Percentiles rank a stretch among this genome's conserved stretches.
These are phyloP conservation scores for Tenthredo amoena DNA, from an alignment of 2,888 invertebrate species.

Conservation along the genomic window DNA sequence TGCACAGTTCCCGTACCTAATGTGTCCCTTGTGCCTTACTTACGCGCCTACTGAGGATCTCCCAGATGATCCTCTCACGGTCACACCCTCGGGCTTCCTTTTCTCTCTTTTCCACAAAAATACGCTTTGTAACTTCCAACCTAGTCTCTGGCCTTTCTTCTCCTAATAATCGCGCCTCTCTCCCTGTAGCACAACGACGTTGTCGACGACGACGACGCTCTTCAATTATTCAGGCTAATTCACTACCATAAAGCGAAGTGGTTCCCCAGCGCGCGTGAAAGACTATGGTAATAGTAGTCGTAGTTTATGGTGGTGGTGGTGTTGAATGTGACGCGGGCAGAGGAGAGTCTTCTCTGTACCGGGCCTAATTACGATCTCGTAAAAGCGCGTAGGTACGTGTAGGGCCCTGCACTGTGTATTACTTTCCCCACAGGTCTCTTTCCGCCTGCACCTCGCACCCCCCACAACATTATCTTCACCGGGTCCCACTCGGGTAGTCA, in stretches of 20 bases:
- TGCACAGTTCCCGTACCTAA: background rate
- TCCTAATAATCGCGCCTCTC: constrained; percentile 29
- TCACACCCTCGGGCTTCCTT: background rate
- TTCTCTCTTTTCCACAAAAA: constrained; percentile 18
- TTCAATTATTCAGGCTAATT: constrained; percentile 49
- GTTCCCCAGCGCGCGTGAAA: constrained; percentile 18
- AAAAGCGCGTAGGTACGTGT: constrained; percentile 35
- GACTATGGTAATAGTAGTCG: constrained; percentile 16
- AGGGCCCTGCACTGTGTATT: constrained; percentile 13
- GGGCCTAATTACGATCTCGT: constrained; percentile 51
- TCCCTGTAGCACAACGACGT: background rate
- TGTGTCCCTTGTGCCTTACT: constrained; percentile 29
- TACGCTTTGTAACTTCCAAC: constrained; percentile 8
- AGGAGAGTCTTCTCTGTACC: constrained; percentile 18
- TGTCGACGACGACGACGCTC: background rate
- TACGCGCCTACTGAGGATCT: background rate
- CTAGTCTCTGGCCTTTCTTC: constrained; percentile 23
- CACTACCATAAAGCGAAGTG: constrained; percentile 41
- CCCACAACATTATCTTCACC: background rate
- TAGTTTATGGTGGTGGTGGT: constrained; percentile 5
- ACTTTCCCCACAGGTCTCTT: constrained; percentile 11
- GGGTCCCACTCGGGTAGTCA: constrained; percentile 30
- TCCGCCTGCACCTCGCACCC: background rate
- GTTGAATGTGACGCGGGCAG: background rate
- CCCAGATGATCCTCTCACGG: background rate